Conservation (phyloP, 1,140 invertebrate genomes). For the Ostrea edulis region DNA sequence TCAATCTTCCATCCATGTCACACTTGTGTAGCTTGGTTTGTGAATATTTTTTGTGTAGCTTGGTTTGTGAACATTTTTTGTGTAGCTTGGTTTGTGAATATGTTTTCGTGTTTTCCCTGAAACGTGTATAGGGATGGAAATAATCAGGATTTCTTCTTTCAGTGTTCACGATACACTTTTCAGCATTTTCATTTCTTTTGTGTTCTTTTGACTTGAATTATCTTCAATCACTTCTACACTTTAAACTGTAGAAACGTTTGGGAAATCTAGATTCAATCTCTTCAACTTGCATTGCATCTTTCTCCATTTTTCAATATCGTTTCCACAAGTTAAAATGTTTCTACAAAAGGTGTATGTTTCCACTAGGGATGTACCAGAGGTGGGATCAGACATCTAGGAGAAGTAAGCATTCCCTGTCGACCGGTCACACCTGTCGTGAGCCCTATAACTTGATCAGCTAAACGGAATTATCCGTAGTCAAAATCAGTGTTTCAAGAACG, state of each 20-base stretch:
- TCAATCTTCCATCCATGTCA: conserved; percentile 23
- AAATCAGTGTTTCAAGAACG: too few species aligned
- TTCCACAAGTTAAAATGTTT: not conserved
- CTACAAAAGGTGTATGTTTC: not conserved
- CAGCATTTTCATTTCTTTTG: not conserved
- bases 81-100: not conserved
- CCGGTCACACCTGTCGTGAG: too few species aligned
- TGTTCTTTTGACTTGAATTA: not conserved
- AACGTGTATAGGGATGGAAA: not conserved
- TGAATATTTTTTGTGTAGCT: not conserved
- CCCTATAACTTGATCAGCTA: too few species aligned
- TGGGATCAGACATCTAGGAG: too few species aligned
- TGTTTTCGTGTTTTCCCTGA: not conserved
- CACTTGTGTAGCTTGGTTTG: not conserved
- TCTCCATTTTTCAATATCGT: not conserved
- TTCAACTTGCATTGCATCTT: not conserved
- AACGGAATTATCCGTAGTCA: too few species aligned
- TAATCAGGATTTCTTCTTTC: not conserved
- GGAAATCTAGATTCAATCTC: not conserved
- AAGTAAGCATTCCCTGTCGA: too few species aligned
- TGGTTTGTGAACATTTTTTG: not conserved
- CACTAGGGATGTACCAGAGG: not conserved
- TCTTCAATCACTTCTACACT: not conserved
- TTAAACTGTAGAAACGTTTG: not conserved
- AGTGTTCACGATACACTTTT: not conserved